Evolutionary conservation across 2,888 invertebrate species (phyloP), one percentile per base, ranked within the genome.

Genomic region (Orgyia antiqua): DNA sequence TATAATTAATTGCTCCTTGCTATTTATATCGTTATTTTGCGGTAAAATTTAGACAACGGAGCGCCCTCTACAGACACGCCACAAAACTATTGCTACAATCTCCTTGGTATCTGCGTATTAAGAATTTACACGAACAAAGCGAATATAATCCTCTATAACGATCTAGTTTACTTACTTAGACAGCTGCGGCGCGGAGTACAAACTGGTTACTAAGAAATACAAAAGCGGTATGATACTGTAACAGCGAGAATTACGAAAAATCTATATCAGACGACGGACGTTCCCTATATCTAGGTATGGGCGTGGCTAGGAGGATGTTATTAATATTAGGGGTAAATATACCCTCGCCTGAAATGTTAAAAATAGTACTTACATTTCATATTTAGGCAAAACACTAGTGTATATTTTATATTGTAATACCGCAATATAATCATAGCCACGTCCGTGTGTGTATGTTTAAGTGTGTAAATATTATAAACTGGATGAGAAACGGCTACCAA

Each of bases 51-150:
- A 24, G 33, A 25, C 23, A 34, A 39, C 31, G 34, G 45, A 45
- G 42, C 50, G 48, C 57, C 52, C 56, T 46, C 52, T 51, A 51
- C 43, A 34, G 40, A 50, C 48, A 52, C 51, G 42, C 33, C 43
- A 42, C 36, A 44, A n/a, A n/a, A 43, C 35, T 39, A 42, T 36
- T 33, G 30, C 38, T 45, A 64, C 64, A 69, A 75, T 72, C 69
- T 70, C 70, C 64, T 64, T 64, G 64, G 64, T 62, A 51, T 67
- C 51, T 44, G 60, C 62, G 61, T 66, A 64, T 68, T 61, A 72
- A 56, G 60, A 71, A 66, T 70, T 67, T 72, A 79, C 72, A 77
- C 63, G 58, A 65, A 76, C 54, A 67, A 79, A 78, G 78, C 76
- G 56, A 63, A 58, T 63, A 57, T 52, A 57, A 51, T 60, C 56